Base-by-base conservation (phyloP, 1,140 invertebrate genomes). In the Drosophila tani region DNA sequence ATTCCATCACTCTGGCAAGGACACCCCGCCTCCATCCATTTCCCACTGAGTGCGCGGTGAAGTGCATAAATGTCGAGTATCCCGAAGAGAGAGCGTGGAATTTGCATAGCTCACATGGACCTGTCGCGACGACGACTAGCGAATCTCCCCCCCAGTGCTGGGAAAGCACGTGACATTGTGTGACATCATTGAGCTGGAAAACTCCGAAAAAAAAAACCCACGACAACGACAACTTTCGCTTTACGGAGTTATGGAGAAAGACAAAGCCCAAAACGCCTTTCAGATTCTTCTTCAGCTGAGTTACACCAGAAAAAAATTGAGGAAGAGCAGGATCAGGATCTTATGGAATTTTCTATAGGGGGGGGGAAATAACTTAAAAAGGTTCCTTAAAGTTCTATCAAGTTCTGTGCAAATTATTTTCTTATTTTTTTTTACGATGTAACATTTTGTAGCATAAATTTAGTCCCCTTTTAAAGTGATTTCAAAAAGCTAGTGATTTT, bases 121-220 rank as follows among this genome's bases (percentile, higher is more conserved):
- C 70, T 74, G 70, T 74, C 70, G 67, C 71, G 70, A 50, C n/a
- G 9, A 35, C 32, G 9, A 40, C 19, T 56, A 40, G 35, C 53
- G 35, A 38, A 3, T 11, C 11, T 11, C 9, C 32, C 32, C 32
- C 32, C 3, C 2, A 11, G 9, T 11, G 32, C 9, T 56, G 53
- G 35, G 53, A 74, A 59, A 88, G 84, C 84, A 87, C 84, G 84
- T 90, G 85, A 87, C 79, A 91, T 91, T 91, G 87, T 91, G 78
- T 75, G 87, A 76, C 75, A 77, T 84, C 83, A 91, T 84, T 91
- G 88, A 91, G 81, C 83, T 91, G 88, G 83, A 91, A 90, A 71
- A 76, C 71, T 62, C 64, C 66, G 62, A 60, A 62, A 82, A 79
- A 68, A 63, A 69, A 63, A 76, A 67, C 45, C 58, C 57, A 51